Evolutionary conservation across 2,797 vertebrate species (phyloP).

Genomic region (Caiman crocodilus): DNA sequence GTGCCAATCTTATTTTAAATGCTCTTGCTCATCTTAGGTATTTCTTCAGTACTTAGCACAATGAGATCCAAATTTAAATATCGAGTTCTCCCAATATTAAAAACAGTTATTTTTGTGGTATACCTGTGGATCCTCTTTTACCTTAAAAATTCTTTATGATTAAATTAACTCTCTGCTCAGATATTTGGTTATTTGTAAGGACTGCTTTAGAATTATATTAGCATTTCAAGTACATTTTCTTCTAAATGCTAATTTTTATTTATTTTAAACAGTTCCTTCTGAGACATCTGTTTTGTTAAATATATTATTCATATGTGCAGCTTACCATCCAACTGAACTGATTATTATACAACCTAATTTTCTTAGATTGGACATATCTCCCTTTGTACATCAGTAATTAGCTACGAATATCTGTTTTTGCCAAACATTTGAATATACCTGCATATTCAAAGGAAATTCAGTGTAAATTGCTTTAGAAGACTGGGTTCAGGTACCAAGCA

Average conservation of each 20-base stretch:
- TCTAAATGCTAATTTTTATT: background rate
- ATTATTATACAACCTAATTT: constrained; percentile 31
- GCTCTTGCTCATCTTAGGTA: background rate
- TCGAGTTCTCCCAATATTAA: too few species aligned
- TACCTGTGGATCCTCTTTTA: too few species aligned
- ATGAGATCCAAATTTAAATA: too few species aligned
- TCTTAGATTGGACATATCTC: constrained; percentile 11
- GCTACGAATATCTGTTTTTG: constrained; percentile 22
- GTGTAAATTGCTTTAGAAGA: constrained; percentile 53
- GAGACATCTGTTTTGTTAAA: constrained; percentile 19
- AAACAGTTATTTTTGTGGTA: too few species aligned
- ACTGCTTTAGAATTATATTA: background rate
- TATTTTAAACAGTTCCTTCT: background rate
- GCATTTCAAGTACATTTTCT: accelerated
- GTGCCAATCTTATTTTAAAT: background rate
- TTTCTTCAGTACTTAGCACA: background rate
- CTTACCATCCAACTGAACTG: background rate
- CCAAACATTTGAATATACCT: constrained; percentile 30
- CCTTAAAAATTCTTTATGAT: too few species aligned
- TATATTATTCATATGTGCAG: background rate
- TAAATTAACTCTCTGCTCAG: too few species aligned
- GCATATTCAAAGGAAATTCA: constrained; percentile 55
- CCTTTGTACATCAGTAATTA: constrained; percentile 55
- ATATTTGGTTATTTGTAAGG: too few species aligned
- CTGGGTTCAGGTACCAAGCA: background rate